Percentiles rank a stretch among this genome's conserved stretches.
Conservation (phyloP, 2,888 invertebrate species). For the Diaphora mendica region DNA sequence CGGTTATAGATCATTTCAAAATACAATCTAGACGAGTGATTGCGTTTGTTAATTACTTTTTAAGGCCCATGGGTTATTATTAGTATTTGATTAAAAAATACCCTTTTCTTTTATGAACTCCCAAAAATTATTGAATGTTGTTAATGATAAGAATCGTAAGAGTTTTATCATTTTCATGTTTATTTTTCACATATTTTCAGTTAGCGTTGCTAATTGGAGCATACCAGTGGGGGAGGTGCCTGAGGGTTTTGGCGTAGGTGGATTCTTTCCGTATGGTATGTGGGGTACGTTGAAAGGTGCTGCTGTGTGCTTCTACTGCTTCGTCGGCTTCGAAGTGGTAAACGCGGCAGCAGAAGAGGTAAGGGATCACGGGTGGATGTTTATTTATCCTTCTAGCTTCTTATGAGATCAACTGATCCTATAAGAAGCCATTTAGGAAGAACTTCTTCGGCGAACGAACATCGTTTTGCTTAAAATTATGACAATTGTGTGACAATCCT, state of each 20-base stretch:
- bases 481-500: no score
- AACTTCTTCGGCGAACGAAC: no score
- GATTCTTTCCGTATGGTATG: constrained; percentile 96
- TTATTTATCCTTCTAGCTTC: no score
- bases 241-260: constrained; percentile 89
- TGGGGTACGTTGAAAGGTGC: constrained; percentile 92
- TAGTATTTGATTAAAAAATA: no score
- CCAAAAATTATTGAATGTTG: no score
- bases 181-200: constrained; percentile 63
- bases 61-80: no score
- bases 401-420: no score
- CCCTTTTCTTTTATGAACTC: no score
- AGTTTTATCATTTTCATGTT: not conserved
- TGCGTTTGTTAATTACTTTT: no score
- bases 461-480: not conserved
- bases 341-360: constrained; percentile 96
- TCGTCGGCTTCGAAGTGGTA: constrained; percentile 96
- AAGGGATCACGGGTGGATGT: not conserved
- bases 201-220: constrained; percentile 85
- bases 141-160: no score
- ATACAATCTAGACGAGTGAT: no score
- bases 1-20: no score
- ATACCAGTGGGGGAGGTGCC: constrained; percentile 74
- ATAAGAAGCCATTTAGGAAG: not conserved
- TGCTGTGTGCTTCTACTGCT: constrained; percentile 95